Percentiles rank a stretch among this genome's conserved stretches.
These are phyloP conservation scores for Plagodis dolabraria DNA, from an alignment of 2,888 invertebrate genomes.

Conservation along the genomic window DNA sequence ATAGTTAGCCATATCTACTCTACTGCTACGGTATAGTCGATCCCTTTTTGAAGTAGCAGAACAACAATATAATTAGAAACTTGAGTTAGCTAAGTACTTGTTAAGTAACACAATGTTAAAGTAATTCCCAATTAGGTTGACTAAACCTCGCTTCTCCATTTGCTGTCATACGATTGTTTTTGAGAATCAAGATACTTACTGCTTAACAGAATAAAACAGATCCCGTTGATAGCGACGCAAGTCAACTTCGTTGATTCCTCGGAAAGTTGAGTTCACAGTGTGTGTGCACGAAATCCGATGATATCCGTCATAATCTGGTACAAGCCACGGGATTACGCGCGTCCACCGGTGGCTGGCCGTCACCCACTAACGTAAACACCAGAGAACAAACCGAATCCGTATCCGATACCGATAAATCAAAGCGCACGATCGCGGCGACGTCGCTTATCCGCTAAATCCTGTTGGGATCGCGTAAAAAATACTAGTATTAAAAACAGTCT, in stretches of 20 bases:
- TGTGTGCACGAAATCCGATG: slow-evolving; percentile 74
- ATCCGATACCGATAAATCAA: slow-evolving; percentile 84
- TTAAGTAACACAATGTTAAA: too few species aligned
- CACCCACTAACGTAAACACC: slow-evolving; percentile 81
- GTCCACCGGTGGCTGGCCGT: slow-evolving; percentile 74
- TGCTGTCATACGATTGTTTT: not conserved
- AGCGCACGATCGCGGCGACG: slow-evolving; percentile 81
- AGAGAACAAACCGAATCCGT: slow-evolving; percentile 74
- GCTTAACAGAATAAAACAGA: slow-evolving; percentile 39
- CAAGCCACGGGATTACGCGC: slow-evolving; percentile 78
- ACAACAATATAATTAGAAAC: too few species aligned
- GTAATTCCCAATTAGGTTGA: too few species aligned
- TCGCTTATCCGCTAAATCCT: slow-evolving; percentile 84
- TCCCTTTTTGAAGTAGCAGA: too few species aligned
- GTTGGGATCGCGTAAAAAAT: slow-evolving; percentile 85
- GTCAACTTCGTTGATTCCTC: slow-evolving; percentile 54
- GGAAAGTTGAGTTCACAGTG: slow-evolving; percentile 64
- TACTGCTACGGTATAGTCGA: too few species aligned
- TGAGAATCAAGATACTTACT: slow-evolving; percentile 57
- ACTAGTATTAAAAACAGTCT: slow-evolving; percentile 90
- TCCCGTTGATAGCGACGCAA: slow-evolving; percentile 32
- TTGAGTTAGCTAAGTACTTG: too few species aligned
- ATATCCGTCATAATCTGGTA: slow-evolving; percentile 81
- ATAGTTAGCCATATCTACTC: too few species aligned
- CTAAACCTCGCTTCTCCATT: not conserved